Evolutionary conservation across 2,888 invertebrate species (phyloP).

Genomic region (Micoletzkya japonica): DNA sequence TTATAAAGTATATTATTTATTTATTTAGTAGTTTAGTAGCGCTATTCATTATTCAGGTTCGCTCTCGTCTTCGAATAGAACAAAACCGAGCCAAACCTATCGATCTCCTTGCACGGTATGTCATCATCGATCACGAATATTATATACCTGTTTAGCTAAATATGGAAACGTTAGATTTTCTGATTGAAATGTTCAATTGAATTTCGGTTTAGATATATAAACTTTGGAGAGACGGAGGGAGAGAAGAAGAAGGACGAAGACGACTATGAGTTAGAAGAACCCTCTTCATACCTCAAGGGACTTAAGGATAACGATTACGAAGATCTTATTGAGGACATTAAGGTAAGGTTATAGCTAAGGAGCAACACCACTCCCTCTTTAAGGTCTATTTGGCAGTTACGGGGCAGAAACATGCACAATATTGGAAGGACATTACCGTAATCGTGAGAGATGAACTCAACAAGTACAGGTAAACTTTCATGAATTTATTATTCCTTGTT

Average conservation of each 20-base stretch:
- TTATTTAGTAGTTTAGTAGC: background rate
- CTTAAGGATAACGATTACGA: slow-evolving; percentile 86
- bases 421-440: slow-evolving; percentile 44
- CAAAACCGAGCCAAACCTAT: slow-evolving; percentile 97
- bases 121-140: slow-evolving; percentile 64
- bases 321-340: slow-evolving; percentile 92
- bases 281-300: slow-evolving; percentile 80
- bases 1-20: background rate
- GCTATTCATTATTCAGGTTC: slow-evolving; percentile 44
- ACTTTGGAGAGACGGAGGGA: slow-evolving; percentile 37
- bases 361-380: background rate
- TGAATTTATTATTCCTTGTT: background rate
- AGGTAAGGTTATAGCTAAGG: slow-evolving; percentile 66
- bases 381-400: slow-evolving; percentile 32
- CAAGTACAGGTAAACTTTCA: slow-evolving; percentile 27
- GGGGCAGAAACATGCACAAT: slow-evolving; percentile 31
- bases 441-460: slow-evolving; percentile 39
- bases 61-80: slow-evolving; percentile 91
- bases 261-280: slow-evolving; percentile 96
- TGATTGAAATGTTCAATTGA: too few species aligned
- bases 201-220: slow-evolving; percentile 42
- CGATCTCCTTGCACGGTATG: slow-evolving; percentile 92
- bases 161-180: background rate
- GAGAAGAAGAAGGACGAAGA: slow-evolving; percentile 78
- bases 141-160: background rate